These are phyloP conservation scores for Platanista minor DNA, from an alignment of 2,113 vertebrate genomes.

Conservation along the genomic window DNA sequence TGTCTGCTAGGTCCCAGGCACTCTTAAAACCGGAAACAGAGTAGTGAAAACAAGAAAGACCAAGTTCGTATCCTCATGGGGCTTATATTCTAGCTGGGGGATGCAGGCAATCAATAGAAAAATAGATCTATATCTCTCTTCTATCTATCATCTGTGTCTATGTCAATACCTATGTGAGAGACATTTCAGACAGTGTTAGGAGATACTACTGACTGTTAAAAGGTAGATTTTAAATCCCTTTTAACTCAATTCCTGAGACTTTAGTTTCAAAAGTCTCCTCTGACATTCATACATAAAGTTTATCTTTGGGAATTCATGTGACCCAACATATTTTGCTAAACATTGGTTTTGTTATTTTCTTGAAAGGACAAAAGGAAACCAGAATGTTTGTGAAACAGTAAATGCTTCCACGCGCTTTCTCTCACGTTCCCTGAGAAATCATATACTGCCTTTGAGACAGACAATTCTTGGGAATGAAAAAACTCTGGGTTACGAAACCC, in stretches of 20 bases:
- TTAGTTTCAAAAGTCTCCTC: conserved; percentile 59
- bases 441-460: conserved; percentile 76
- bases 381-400: conserved; percentile 80
- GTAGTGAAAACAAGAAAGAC: background rate
- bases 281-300: conserved; percentile 74
- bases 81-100: background rate
- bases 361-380: conserved; percentile 80
- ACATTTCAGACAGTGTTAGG: background rate
- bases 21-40: background rate
- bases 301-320: conserved; percentile 73
- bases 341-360: conserved; percentile 77
- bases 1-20: background rate
- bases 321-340: conserved; percentile 55
- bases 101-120: background rate
- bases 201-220: background rate
- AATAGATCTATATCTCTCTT: background rate
- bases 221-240: background rate
- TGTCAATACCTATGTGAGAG: background rate
- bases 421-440: conserved; percentile 77
- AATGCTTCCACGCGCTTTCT: conserved; percentile 73
- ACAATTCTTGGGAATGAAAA: conserved; percentile 78
- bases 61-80: background rate
- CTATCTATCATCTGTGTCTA: background rate
- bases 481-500: conserved; percentile 74
- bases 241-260: background rate